Evolutionary conservation across 2,113 vertebrate genomes (phyloP).

Genomic region (Rostratula benghalensis): DNA sequence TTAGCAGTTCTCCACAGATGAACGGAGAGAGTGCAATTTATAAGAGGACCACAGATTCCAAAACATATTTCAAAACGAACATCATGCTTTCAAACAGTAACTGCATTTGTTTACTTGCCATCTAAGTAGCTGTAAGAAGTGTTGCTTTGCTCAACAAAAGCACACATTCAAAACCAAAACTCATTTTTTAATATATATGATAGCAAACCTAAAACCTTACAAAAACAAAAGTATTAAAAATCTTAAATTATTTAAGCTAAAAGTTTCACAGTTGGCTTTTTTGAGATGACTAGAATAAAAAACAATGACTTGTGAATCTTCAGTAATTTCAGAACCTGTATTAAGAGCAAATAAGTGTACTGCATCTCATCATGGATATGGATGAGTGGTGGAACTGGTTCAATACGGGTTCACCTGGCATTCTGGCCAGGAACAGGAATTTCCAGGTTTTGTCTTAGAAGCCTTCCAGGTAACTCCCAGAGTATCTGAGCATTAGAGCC

Average conservation of each 20-base stretch:
- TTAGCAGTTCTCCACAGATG: neutral
- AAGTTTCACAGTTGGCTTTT: neutral
- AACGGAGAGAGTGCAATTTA: neutral
- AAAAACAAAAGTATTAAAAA: neutral
- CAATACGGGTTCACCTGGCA: neutral
- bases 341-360: neutral
- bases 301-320: neutral
- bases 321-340: neutral
- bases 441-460: neutral
- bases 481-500: neutral
- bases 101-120: neutral
- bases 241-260: neutral
- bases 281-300: neutral
- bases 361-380: neutral
- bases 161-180: neutral
- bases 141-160: neutral
- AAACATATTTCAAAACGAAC: neutral
- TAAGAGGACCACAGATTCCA: neutral
- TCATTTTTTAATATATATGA: neutral
- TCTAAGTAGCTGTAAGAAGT: neutral
- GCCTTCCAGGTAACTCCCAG: neutral
- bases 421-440: neutral
- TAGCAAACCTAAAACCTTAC: neutral
- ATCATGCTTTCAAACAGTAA: fast-evolving
- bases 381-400: neutral